Evolutionary conservation across 1,140 invertebrate genomes (phyloP), one percentile per base, ranked within the genome.

Genomic region (Drosophila micromelanica): DNA sequence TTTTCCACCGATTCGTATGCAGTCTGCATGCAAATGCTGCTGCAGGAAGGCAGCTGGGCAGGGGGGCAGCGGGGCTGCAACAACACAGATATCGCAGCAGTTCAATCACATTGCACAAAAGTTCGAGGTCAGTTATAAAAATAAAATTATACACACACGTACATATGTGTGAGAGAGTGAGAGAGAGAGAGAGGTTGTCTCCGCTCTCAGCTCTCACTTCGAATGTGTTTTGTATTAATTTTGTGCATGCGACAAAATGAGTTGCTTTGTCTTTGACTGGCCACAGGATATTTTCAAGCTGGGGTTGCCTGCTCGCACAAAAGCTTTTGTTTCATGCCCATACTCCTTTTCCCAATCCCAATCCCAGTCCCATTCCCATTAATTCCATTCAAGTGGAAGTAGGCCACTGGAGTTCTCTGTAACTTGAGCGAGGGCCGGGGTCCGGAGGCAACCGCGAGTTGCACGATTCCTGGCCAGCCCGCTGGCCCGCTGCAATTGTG

Each of bases 81-180:
- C 64, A 68, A 8, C 72, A 70, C 76, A 87, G 79, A 87, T 87
- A 87, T 89, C 84, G 84, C 76, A 61, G 59, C 67, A 84, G 80
- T 84, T 90, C 87, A 90, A 90, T 90, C 87, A 90, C 87, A 86
- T 90, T 90, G 89, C 87, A 90, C 87, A 90, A 90, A 87, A 90
- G 87, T 90, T 90, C 87, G 87, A 90, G 87, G 87, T 90, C 87
- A 90, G 87, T 90, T 90, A 86, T 87, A 82, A 79, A 82, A 86
- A 90, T 90, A 90, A 81, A 79, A 68, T 76, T 69, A 78, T 64
- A 76, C 71, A 57, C 62, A 51, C 69, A 69, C 35, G 62, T 37
- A 52, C 30, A 46, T 11, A 54, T 6, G 35, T 32, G 32, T 32
- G 7, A 7, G 20, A 30, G 40, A 54, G 32, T 20, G 38, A 30